phyloP scores from a whole-genome alignment of 2,888 invertebrate species.

The Tachina fera region DNA sequence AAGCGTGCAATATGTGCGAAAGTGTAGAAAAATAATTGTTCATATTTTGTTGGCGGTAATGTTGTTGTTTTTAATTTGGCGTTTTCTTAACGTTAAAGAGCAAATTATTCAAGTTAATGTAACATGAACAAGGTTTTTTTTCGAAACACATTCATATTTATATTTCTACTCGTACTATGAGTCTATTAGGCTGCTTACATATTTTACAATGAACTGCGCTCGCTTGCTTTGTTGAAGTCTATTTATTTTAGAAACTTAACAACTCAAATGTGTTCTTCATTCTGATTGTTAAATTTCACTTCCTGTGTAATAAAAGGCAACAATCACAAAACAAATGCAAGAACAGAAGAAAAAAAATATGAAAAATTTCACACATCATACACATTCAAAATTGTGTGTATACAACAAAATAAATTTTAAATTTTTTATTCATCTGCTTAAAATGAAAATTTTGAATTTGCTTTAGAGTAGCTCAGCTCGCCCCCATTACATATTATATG shows the following conservation, averaged over 20 bases:
- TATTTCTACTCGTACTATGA: neutral
- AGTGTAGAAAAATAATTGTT: slow-evolving; percentile 44
- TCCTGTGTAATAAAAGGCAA: slow-evolving; percentile 48
- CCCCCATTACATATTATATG: slow-evolving; percentile 29
- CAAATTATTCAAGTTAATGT: slow-evolving; percentile 40
- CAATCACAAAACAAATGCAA: slow-evolving; percentile 23
- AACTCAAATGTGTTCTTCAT: slow-evolving; percentile 43
- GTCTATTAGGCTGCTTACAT: slow-evolving; percentile 27
- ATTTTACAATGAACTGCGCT: neutral
- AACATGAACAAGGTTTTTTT: slow-evolving; percentile 26
- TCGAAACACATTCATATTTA: neutral
- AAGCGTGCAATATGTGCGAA: slow-evolving; percentile 62
- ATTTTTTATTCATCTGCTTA: slow-evolving; percentile 27
- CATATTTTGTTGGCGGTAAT: slow-evolving; percentile 26
- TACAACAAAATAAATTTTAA: slow-evolving; percentile 19
- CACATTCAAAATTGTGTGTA: slow-evolving; percentile 30
- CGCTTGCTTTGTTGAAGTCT: slow-evolving; percentile 45
- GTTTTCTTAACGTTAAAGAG: slow-evolving; percentile 7
- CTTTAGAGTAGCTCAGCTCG: slow-evolving; percentile 20
- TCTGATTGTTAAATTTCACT: slow-evolving; percentile 65
- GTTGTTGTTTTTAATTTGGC: slow-evolving; percentile 15
- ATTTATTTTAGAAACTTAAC: slow-evolving; percentile 64
- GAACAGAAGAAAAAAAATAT: slow-evolving; percentile 11
- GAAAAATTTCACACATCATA: slow-evolving; percentile 25
- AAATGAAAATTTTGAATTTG: slow-evolving; percentile 26